Conservation (phyloP, 2,113 vertebrate species). For the Cinclus mexicanus region DNA sequence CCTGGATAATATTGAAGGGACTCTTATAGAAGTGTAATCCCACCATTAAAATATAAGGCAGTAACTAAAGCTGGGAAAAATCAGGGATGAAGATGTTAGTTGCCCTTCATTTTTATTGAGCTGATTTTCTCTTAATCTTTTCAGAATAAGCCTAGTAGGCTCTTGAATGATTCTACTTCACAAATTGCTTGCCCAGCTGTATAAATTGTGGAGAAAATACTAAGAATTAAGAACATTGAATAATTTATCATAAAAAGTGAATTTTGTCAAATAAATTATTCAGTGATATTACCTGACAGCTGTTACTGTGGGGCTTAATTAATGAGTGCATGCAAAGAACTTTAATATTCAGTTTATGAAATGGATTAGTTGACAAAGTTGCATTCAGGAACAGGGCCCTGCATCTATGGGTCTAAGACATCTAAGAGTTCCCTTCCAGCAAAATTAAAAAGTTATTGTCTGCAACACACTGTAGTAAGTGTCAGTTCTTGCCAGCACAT, state of each 20-base stretch:
- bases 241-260: constrained; percentile 52
- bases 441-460: neutral
- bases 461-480: neutral
- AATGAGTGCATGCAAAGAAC: constrained; percentile 10
- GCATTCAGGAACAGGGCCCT: neutral
- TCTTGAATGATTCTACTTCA: neutral
- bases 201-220: constrained; percentile 43
- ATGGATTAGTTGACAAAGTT: constrained; percentile 1
- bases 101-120: neutral
- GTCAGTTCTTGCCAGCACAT: neutral
- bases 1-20: neutral
- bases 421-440: neutral
- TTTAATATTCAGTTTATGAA: constrained; percentile 33
- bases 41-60: neutral
- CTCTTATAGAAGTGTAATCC: neutral
- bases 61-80: neutral
- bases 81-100: neutral
- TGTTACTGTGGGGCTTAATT: constrained; percentile 57
- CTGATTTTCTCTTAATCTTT: neutral
- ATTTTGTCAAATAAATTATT: constrained; percentile 65
- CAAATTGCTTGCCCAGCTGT: constrained; percentile 6
- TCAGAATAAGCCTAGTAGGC: neutral
- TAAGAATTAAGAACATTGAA: constrained; percentile 46
- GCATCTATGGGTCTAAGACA: neutral
- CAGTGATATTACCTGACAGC: constrained; percentile 59